Evolutionary conservation across 2,113 vertebrate genomes (phyloP), one percentile per base, ranked within the genome.

Genomic region (Chamaetylas fuelleborni): DNA sequence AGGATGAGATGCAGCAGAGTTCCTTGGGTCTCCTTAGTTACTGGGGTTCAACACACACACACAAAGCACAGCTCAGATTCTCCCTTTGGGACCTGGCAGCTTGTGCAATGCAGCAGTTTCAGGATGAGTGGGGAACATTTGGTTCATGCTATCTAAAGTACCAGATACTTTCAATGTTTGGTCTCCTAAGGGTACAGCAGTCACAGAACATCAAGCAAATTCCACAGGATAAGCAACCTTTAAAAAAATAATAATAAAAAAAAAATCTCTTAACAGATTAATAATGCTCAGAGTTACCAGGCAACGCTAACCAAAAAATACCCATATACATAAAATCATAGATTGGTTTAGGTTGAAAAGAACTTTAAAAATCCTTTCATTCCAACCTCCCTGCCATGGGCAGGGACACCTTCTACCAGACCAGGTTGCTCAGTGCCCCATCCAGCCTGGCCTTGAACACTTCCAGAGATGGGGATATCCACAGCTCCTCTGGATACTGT

Each of bases 1-100:
- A 28, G 17, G 25, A 25, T 3, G 1, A 61, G 2, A 6, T 0
- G 20, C 12, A 85, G 16, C 40, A 31, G 31, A 50, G 34, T 6
- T 58, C n/a, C 34, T 40, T 31, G 11, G 26, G 26, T 42, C 4
- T 54, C 38, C 31, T 26, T 51, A 64, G 19, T 51, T 48, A 22
- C 45, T 29, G 2, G 25, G 19, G 31, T 12, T 91, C 60, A 62
- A 24, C 6, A 34, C 38, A 10, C 5, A 50, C 16, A 36, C 66
- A 70, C 33, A 61, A 38, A 79, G 38, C 20, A 8, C 7, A 19
- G 6, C 19, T 31, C 34, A 67, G 51, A 28, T 11, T 29, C 62
- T 50, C 28, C 38, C 40, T 64, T 13, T 18, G 14, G 19, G 8
- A 13, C 19, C 43, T 53, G 20, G n/a, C 40, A 72, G 12, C 22